Percentiles rank a stretch among this genome's conserved stretches.
These are phyloP conservation scores for Caenorhabditis sp. DNA, from an alignment of 2,888 invertebrate species.

Conservation along the genomic window DNA sequence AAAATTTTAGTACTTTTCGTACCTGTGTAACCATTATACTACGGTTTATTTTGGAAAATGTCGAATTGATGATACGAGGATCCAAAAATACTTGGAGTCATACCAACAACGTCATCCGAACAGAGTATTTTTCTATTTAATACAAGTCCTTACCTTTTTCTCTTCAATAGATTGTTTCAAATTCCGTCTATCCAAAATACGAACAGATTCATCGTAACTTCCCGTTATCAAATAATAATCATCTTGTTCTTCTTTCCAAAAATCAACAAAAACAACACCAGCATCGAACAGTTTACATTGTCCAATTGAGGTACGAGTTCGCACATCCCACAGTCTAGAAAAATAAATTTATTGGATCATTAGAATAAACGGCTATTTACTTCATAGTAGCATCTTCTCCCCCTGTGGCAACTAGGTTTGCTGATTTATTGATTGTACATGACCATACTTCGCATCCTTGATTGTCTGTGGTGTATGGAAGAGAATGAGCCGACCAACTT, in stretches of 20 bases:
- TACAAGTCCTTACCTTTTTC: slow-evolving; percentile 19
- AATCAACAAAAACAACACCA: slow-evolving; percentile 47
- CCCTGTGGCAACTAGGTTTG: slow-evolving; percentile 30
- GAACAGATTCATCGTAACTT: slow-evolving; percentile 46
- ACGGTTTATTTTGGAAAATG: slow-evolving; percentile 4
- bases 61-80: not conserved
- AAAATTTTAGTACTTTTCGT: slow-evolving; percentile 1
- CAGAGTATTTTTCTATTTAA: not conserved
- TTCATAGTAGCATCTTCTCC: slow-evolving; percentile 45
- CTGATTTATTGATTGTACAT: slow-evolving; percentile 21
- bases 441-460: slow-evolving; percentile 56
- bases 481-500: slow-evolving; percentile 45
- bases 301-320: slow-evolving; percentile 15
- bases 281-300: slow-evolving; percentile 41
- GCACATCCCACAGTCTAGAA: slow-evolving; percentile 37
- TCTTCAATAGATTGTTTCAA: slow-evolving; percentile 23
- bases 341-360: not conserved
- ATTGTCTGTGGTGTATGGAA: slow-evolving; percentile 33
- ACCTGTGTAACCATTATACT: not conserved
- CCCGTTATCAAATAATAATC: slow-evolving; percentile 43
- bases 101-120: slow-evolving; percentile 1
- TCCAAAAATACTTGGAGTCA: not conserved
- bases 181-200: slow-evolving; percentile 43
- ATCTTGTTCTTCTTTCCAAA: slow-evolving; percentile 9
- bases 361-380: slow-evolving; percentile 9